Conservation (phyloP, 2,888 invertebrate species). For the Troglohyphantes excavatus region DNA sequence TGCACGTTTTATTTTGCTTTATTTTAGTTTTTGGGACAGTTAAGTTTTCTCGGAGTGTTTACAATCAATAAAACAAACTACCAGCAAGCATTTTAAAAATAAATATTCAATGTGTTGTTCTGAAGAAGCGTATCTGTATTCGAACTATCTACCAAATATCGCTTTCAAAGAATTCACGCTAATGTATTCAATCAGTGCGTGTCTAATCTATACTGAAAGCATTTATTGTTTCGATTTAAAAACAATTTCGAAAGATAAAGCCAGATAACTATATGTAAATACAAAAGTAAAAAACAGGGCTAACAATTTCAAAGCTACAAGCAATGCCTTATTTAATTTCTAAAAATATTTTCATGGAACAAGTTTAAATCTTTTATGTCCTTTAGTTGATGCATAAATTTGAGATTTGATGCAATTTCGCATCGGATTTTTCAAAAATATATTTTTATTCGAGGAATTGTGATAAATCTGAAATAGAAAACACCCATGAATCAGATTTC, state of each 20-base stretch:
- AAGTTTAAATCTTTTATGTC: neutral
- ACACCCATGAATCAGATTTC: neutral
- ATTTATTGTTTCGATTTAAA: too few species aligned
- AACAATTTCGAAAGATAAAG: too few species aligned
- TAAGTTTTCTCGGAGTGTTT: neutral
- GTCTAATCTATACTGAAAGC: neutral
- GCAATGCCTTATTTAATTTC: neutral
- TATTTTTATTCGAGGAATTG: neutral
- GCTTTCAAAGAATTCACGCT: neutral
- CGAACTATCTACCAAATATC: neutral
- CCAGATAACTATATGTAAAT: too few species aligned
- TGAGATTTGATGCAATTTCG: neutral
- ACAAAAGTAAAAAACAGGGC: too few species aligned
- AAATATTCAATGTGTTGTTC: neutral
- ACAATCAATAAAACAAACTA: neutral
- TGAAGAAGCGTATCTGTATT: neutral
- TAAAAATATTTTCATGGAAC: neutral
- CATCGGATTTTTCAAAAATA: neutral
- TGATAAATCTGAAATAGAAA: too few species aligned
- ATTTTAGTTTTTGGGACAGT: neutral
- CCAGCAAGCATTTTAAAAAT: neutral
- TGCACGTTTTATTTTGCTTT: neutral
- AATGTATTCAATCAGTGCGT: neutral
- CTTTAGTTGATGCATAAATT: neutral
- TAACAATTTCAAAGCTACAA: neutral